Base-by-base conservation (phyloP, 2,888 invertebrate genomes). In the Conomelus anceps region DNA sequence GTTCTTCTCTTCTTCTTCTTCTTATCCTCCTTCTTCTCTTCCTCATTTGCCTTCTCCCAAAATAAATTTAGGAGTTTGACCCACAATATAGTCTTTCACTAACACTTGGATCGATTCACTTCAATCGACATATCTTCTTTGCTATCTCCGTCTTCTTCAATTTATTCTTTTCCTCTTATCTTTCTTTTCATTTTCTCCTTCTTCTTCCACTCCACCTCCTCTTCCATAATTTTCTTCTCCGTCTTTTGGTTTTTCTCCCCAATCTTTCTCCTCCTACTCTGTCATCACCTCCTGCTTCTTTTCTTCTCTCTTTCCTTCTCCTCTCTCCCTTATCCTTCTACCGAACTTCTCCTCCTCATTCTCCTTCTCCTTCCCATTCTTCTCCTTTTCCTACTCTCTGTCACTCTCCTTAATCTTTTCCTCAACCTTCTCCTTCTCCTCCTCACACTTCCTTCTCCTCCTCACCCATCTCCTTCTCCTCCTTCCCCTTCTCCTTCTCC, bases 211-310 rank as follows among this genome's bases (percentile, higher is more conserved):
- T n/a, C n/a, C n/a, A n/a, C n/a, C n/a, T n/a, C n/a, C n/a, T n/a
- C n/a, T n/a, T n/a, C n/a, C n/a, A n/a, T n/a, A n/a, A n/a, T n/a
- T n/a, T n/a, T n/a, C n/a, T n/a, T n/a, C n/a, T n/a, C n/a, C n/a
- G n/a, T n/a, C n/a, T 88, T n/a, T 23, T 23, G 22, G 11, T 22
- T 22, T 22, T 34, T 26, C n/a, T 11, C 34, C 17, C 1, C 34
- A 6, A 9, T 11, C 24, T 84, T 88, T 86, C n/a, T 89, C 89
- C 23, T 22, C 85, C 34, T 85, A 85, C 34, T 85, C 89, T 22
- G n/a, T 84, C 87, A 34, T 22, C 84, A 86, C 22, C 84, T 29
- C 22, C 89, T 22, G 23, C 23, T 22, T 22, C 84, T 22, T 34
- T 22, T 22, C 9, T 9, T 26, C 88, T 24, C n/a, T n/a, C n/a